A percentile compares a stretch with the other conserved stretches of the same genome.
Evolutionary conservation across 2,888 invertebrate species (phyloP).

Genomic region (Idaea aversata): DNA sequence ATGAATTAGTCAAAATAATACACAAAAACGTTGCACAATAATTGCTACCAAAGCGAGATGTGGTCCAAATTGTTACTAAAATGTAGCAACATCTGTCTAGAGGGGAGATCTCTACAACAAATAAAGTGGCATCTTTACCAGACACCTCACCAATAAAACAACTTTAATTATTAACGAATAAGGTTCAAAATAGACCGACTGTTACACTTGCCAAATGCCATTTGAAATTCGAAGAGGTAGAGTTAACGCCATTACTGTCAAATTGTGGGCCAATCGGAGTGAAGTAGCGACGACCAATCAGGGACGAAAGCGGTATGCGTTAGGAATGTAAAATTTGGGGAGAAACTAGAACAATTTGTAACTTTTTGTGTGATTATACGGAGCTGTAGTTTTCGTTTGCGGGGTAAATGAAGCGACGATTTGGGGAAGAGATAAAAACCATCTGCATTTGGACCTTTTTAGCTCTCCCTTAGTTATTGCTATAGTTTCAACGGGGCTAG

Average conservation of each 20-base stretch:
- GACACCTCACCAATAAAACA: constrained; percentile 5
- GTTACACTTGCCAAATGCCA: constrained; percentile 11
- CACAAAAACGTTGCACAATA: constrained; percentile 71
- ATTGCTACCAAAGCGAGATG: constrained; percentile 65
- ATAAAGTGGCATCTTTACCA: constrained; percentile 19
- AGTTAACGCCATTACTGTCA: constrained; percentile 80
- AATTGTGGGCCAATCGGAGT: constrained; percentile 74
- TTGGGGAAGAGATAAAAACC: constrained; percentile 23
- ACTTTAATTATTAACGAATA: constrained; percentile 12
- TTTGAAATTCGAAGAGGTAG: constrained; percentile 33
- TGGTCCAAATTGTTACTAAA: constrained; percentile 79
- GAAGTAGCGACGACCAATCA: constrained; percentile 64
- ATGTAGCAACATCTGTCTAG: constrained; percentile 78
- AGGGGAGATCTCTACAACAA: constrained; percentile 47
- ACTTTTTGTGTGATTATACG: constrained; percentile 57
- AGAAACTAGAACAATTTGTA: constrained; percentile 68
- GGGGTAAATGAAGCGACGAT: constrained; percentile 33
- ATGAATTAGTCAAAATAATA: constrained; percentile 77
- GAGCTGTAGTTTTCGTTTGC: constrained; percentile 46
- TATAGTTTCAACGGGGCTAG: background rate
- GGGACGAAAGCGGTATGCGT: constrained; percentile 54
- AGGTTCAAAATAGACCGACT: constrained; percentile 19
- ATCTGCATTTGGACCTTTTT: constrained; percentile 12
- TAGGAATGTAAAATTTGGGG: constrained; percentile 73
- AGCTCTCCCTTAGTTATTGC: background rate